Base-by-base conservation (phyloP, 2,797 vertebrate genomes). In the Urocyon cinereoargenteus region DNA sequence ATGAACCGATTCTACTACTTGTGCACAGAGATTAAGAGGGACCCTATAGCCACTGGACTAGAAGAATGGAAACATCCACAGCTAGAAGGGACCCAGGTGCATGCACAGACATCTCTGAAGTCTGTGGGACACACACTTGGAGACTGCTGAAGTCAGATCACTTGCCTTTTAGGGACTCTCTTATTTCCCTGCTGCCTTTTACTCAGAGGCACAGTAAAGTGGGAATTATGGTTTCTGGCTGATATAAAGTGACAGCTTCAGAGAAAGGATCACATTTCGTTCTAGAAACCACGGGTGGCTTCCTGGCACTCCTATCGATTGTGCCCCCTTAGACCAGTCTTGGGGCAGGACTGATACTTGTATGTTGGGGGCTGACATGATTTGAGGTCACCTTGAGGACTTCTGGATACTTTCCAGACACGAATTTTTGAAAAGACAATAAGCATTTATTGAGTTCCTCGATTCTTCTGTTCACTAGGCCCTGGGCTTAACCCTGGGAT, bases 91-190 rank as follows among this genome's bases (percentile, higher is more conserved):
- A 40, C 49, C 40, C 13, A 0, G 2, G 18, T 11, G 19, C 6
- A 13, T 61, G 28, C 16, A 2, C 0, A 0, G 0, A 0, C 16
- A 53, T 40, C 85, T 73, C 45, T 1, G 2, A 21, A 12, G 57
- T 45, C 49, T 5, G 18, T 10, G 2, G 1, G 66, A 22, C 9
- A 0, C 49, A 1, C 0, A 1, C 26, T 36, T 16, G 2, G 49
- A 49, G 45, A 24, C 55, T 9, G 6, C 14, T 2, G 24, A 16
- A 8, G 51, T 77, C 84, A 24, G 2, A 6, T 9, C 0, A 0
- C 85, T 53, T 28, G 3, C 55, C 26, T 86, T 57, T 55, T 16
- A 10, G 31, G 68, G 59, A 12, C 45, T 22, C 40, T 4, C 2
- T n/a, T 49, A 34, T 7, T n/a, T 26, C 22, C 2, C 36, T 24